phyloP scores from a whole-genome alignment of 2,797 vertebrate species.

The Limosa lapponica region DNA sequence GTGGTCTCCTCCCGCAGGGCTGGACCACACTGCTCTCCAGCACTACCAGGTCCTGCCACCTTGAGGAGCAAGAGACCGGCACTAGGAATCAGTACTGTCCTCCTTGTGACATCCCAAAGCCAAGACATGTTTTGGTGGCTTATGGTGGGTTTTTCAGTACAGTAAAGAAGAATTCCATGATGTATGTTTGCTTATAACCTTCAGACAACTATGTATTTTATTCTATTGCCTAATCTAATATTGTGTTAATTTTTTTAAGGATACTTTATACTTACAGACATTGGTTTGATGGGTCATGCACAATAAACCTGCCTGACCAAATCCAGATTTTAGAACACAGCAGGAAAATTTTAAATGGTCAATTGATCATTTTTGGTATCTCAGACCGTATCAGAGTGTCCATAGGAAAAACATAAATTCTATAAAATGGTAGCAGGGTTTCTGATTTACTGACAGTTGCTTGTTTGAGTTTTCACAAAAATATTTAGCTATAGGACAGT shows the following conservation, averaged over 20 bases:
- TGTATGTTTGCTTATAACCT: background rate
- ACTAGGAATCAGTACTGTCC: background rate
- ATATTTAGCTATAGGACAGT: slow-evolving; percentile 78
- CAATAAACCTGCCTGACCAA: slow-evolving; percentile 63
- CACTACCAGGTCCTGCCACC: background rate
- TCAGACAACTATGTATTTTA: background rate
- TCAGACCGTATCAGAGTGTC: slow-evolving; percentile 56
- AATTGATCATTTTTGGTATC: slow-evolving; percentile 63
- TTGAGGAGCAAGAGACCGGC: slow-evolving; percentile 31
- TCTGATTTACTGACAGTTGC: slow-evolving; percentile 74
- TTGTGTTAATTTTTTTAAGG: slow-evolving; percentile 61
- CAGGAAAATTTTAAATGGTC: slow-evolving; percentile 68
- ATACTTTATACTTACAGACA: slow-evolving; percentile 48
- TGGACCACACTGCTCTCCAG: background rate
- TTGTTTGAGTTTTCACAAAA: slow-evolving; percentile 78
- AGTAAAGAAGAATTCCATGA: background rate
- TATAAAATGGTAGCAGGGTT: slow-evolving; percentile 50
- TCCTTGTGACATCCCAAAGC: background rate
- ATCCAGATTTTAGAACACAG: slow-evolving; percentile 51
- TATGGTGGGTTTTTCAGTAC: background rate
- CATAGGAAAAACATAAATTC: slow-evolving; percentile 60
- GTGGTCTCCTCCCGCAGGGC: background rate
- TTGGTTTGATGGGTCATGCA: slow-evolving; percentile 53
- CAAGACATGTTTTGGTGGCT: background rate
- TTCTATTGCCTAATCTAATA: slow-evolving; percentile 54